Percentiles rank a stretch among this genome's conserved stretches.
Conservation (phyloP, 2,797 vertebrate genomes). For the Cyprinodon diabolis region DNA sequence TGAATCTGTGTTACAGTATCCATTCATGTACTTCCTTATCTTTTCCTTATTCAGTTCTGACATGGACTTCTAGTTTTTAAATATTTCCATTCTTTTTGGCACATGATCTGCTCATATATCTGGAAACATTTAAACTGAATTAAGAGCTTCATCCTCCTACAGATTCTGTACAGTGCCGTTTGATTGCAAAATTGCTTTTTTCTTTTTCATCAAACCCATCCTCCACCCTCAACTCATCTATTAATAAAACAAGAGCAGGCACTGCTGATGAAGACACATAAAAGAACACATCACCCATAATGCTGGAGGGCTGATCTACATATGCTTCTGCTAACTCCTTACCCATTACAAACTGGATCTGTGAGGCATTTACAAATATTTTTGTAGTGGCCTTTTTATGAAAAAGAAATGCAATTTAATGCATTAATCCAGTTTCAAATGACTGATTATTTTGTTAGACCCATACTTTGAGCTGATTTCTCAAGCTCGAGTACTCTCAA, state of each 20-base stretch:
- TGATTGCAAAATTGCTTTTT: constrained; percentile 12
- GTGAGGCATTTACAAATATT: constrained; percentile 11
- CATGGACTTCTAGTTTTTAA: constrained; percentile 85
- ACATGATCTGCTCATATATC: constrained; percentile 81
- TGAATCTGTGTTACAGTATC: not conserved
- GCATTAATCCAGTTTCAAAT: not conserved
- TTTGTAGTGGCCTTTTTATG: constrained; percentile 31
- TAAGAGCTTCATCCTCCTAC: constrained; percentile 28
- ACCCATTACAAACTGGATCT: constrained; percentile 14
- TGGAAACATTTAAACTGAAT: constrained; percentile 55
- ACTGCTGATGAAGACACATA: constrained; percentile 48
- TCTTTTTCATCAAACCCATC: constrained; percentile 37
- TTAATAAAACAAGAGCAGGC: constrained; percentile 62
- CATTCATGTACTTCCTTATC: constrained; percentile 8
- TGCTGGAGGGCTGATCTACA: constrained; percentile 62
- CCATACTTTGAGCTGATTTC: not conserved
- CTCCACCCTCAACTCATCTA: constrained; percentile 38
- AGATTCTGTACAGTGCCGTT: constrained; percentile 8
- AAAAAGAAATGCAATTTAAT: not conserved
- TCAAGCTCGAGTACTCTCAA: constrained; percentile 4
- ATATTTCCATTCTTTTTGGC: constrained; percentile 89
- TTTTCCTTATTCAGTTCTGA: constrained; percentile 53
- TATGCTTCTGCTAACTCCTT: constrained; percentile 24
- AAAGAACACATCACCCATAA: constrained; percentile 42
- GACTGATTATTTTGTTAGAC: not conserved